Evolutionary conservation across 1,140 invertebrate genomes (phyloP).

Genomic region (Elymnias hypermnestra): DNA sequence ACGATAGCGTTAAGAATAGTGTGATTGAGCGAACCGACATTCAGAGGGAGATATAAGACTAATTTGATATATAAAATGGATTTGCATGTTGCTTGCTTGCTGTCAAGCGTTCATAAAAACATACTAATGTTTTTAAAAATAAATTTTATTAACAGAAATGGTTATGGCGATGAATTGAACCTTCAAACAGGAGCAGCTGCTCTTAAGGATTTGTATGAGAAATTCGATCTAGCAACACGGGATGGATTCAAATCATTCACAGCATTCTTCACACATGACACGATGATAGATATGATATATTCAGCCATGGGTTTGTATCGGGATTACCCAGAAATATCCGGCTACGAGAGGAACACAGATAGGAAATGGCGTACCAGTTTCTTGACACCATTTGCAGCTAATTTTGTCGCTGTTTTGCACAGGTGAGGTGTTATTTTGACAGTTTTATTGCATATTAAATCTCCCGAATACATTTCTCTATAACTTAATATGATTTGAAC

Average conservation of each 20-base stretch:
- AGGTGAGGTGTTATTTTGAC: too few relatives aligned
- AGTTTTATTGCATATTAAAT: too few relatives aligned
- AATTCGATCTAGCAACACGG: slow-evolving; percentile 10
- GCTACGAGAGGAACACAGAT: slow-evolving; percentile 13
- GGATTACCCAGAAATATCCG: slow-evolving; percentile 20
- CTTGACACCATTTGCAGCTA: slow-evolving; percentile 16
- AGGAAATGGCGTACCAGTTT: slow-evolving; percentile 19
- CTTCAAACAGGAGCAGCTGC: slow-evolving; percentile 18
- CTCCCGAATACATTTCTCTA: too few relatives aligned
- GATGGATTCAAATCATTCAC: slow-evolving; percentile 14
- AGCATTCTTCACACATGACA: slow-evolving; percentile 29
- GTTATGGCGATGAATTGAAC: slow-evolving; percentile 26
- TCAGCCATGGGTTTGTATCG: slow-evolving; percentile 26
- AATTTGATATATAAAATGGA: too few relatives aligned
- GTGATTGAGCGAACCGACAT: too few relatives aligned
- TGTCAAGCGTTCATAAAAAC: too few relatives aligned
- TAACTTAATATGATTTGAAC: too few relatives aligned
- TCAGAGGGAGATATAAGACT: too few relatives aligned
- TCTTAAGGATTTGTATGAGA: slow-evolving; percentile 28
- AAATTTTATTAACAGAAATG: slow-evolving; percentile 19
- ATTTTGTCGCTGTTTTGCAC: slow-evolving; percentile 10
- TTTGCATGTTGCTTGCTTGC: too few relatives aligned
- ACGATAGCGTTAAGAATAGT: too few relatives aligned
- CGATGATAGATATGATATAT: slow-evolving; percentile 33
- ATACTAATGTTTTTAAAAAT: too few relatives aligned